These are phyloP conservation scores for Calliphora vicina DNA, from an alignment of 1,140 invertebrate species.

Conservation along the genomic window DNA sequence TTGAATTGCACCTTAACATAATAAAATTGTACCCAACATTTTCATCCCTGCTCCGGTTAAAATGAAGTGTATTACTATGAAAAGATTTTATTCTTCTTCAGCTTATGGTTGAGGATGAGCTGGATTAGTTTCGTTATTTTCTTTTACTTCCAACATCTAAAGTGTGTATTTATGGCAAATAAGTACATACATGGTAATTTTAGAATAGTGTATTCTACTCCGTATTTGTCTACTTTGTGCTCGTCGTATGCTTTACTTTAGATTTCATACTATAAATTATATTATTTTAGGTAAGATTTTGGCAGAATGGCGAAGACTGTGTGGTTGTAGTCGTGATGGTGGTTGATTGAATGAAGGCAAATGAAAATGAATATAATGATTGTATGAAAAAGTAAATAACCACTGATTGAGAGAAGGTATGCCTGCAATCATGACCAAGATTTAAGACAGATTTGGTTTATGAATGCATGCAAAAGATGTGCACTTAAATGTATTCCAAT, in stretches of 20 bases:
- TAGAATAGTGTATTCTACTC: neutral
- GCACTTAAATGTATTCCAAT: no score
- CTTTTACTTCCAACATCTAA: neutral
- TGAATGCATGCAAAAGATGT: no score
- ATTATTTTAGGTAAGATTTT: neutral
- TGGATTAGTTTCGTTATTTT: conserved; percentile 19
- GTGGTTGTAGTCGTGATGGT: neutral
- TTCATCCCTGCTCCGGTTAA: neutral
- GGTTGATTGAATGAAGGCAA: conserved; percentile 11
- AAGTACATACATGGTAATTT: neutral
- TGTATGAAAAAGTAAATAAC: no score
- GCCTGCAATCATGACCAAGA: no score
- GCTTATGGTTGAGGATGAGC: conserved; percentile 25
- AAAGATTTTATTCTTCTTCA: neutral
- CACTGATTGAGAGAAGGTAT: no score
- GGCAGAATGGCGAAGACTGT: neutral
- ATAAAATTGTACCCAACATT: no score
- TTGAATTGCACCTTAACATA: no score
- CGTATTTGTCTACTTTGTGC: no score
- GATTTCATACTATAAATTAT: conserved; percentile 1
- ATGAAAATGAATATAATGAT: neutral
- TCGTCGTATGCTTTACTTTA: neutral
- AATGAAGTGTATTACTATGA: neutral
- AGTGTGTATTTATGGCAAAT: neutral
- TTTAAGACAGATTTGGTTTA: no score